Base-by-base conservation (phyloP, 2,888 invertebrate species). In the Mechanitis mazaeus region DNA sequence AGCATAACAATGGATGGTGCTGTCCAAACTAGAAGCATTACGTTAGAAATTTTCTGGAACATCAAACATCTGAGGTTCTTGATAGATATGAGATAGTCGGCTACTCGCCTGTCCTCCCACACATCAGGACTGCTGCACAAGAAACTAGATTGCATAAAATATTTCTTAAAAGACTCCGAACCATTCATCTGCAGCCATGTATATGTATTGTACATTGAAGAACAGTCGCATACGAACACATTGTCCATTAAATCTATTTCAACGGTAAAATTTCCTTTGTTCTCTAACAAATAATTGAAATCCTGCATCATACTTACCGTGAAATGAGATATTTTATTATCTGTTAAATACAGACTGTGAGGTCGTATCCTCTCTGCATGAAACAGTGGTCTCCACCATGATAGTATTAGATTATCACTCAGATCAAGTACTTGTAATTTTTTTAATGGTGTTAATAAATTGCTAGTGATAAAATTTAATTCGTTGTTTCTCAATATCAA, bases 231-330 rank as follows among this genome's bases (percentile, higher is more conserved):
- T 33, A 84, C 80, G 65, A 92, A 91, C 2, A 91, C 84, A 74
- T 93, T 93, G 42, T 87, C 79, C 74, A 84, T 83, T 4, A 93
- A 66, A 64, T 92, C 84, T 33, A 93, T 79, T 55, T 80, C 73
- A 1, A 83, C 69, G 2, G 77, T 72, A 28, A 66, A 64, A 57
- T 77, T 83, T 28, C 69, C 73, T 12, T 71, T 74, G 33, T 77
- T 77, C 67, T 85, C 83, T 45, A 89, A 69, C 54, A 92, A 74
- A 65, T 83, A 87, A 45, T 77, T 76, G 45, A 92, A 88, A 73
- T 93, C 93, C 69, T 89, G 77, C 57, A 92, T 79, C 92, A 93
- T 92, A n/a, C 87, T 86, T 9, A 84, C 64, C 12, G 91, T 91
- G 38, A 93, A 85, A 68, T 90, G 87, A 31, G 90, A 85, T 63